Evolutionary conservation across 2,797 vertebrate species (phyloP), one percentile per base, ranked within the genome.

Genomic region (Chrosomus eos): DNA sequence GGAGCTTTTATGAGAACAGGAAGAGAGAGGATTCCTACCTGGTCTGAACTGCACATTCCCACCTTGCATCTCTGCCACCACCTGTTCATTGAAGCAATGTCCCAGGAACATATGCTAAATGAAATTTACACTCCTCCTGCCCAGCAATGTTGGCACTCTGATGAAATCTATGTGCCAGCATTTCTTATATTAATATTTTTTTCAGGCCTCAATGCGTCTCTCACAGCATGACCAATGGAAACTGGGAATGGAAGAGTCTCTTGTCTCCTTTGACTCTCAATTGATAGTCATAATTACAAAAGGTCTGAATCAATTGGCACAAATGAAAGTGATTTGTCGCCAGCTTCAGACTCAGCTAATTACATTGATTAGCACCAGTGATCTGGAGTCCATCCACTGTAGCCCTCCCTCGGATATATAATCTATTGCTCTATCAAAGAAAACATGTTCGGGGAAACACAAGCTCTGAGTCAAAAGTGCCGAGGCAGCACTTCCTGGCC

Each of bases 211-310:
- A 84, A 7, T 67, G 76, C 88, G 83, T 82, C 67, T 87, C 80
- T 81, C 86, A 87, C 83, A 82, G 85, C 62, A 33, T 88, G 91
- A 91, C 88, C 87, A 80, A 92, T 92, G 89, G 87, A 91, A 93
- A 87, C 64, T 21, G 55, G 85, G 86, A 89, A 85, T 85, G 43
- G 82, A 76, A 81, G 85, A 72, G 45, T 60, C 62, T 68, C 79
- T 88, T 88, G 84, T 84, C 92, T 91, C 87, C 91, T 92, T 90
- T 89, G 88, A 89, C 90, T 92, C 88, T 88, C 86, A 91, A 91
- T 90, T 92, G 90, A 93, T 93, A 90, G 87, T 95, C 90, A 94
- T 95, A 93, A 94, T 95, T 92, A 93, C 88, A 91, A 88, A 89
- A 90, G 88, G 43, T 75, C 87, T 83, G 78, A 93, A 94, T 95